Percentiles rank a stretch among this genome's conserved stretches.
phyloP scores from a whole-genome alignment of 2,113 vertebrate genomes.

The Chaetura pelagica region DNA sequence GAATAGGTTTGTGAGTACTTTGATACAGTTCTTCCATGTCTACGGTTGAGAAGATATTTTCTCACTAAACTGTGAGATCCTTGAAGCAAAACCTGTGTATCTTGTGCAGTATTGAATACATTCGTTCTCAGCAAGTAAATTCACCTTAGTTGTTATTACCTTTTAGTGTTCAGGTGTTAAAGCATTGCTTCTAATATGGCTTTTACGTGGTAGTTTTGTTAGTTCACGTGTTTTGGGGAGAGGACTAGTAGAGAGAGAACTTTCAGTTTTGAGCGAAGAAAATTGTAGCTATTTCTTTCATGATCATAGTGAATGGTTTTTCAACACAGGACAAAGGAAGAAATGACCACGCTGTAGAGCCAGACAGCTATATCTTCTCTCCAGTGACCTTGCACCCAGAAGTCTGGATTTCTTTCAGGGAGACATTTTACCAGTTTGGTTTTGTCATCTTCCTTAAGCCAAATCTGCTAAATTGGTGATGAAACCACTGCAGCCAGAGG shows the following conservation, averaged over 20 bases:
- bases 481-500: not conserved
- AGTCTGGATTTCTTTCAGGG: not conserved
- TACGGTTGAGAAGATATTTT: not conserved
- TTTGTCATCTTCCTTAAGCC: not conserved
- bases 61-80: not conserved
- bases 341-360: not conserved
- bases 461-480: not conserved
- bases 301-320: fast-evolving
- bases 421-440: not conserved
- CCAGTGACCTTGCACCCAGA: not conserved
- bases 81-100: not conserved
- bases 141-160: not conserved
- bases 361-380: not conserved
- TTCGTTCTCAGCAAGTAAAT: not conserved
- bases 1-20: not conserved
- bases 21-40: not conserved
- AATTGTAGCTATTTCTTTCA: not conserved
- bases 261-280: not conserved
- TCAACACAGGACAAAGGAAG: not conserved
- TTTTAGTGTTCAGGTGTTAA: not conserved
- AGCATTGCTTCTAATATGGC: not conserved
- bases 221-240: not conserved
- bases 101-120: not conserved
- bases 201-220: not conserved
- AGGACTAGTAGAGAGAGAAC: not conserved